Percentiles rank a stretch among this genome's conserved stretches.
phyloP scores from a whole-genome alignment of 2,888 invertebrate genomes.

The Amblyjoppa proteus region DNA sequence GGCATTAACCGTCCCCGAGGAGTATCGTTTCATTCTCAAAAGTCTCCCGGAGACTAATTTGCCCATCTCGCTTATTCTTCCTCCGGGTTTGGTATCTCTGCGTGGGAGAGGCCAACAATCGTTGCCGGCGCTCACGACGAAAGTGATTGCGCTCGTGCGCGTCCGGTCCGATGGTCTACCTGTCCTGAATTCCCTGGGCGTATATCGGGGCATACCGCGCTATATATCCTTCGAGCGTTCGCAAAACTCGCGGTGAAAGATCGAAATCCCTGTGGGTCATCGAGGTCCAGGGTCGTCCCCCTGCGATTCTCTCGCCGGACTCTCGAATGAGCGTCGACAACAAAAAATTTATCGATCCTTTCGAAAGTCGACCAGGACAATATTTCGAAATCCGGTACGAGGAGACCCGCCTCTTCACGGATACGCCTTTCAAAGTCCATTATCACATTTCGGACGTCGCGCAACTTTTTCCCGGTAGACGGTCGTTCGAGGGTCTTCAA shows the following conservation, averaged over 20 bases:
- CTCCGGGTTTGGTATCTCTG: conserved; percentile 37
- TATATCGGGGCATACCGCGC: not conserved
- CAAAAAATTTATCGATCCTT: conserved; percentile 54
- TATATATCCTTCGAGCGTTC: conserved; percentile 54
- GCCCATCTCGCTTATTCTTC: conserved; percentile 38
- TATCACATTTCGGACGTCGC: conserved; percentile 10
- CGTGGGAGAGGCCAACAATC: conserved; percentile 54
- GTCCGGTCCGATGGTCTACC: conserved; percentile 32
- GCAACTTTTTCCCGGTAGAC: not conserved
- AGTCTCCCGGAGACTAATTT: conserved; percentile 49
- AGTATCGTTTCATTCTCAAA: conserved; percentile 53
- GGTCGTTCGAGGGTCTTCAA: not conserved
- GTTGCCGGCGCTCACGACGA: conserved; percentile 46
- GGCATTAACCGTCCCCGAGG: conserved; percentile 34
- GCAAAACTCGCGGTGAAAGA: conserved; percentile 43
- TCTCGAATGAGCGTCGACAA: conserved; percentile 21
- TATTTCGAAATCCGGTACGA: conserved; percentile 53
- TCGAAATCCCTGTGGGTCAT: conserved; percentile 36
- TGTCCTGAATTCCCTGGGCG: conserved; percentile 35
- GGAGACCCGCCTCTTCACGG: conserved; percentile 20
- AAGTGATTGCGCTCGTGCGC: conserved; percentile 51
- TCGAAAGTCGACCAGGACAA: conserved; percentile 56
- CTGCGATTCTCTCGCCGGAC: conserved; percentile 28
- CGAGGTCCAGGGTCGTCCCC: conserved; percentile 31
- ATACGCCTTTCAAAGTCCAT: conserved; percentile 34